Evolutionary conservation across 2,113 vertebrate species (phyloP).

Genomic region (Rhea americana): DNA sequence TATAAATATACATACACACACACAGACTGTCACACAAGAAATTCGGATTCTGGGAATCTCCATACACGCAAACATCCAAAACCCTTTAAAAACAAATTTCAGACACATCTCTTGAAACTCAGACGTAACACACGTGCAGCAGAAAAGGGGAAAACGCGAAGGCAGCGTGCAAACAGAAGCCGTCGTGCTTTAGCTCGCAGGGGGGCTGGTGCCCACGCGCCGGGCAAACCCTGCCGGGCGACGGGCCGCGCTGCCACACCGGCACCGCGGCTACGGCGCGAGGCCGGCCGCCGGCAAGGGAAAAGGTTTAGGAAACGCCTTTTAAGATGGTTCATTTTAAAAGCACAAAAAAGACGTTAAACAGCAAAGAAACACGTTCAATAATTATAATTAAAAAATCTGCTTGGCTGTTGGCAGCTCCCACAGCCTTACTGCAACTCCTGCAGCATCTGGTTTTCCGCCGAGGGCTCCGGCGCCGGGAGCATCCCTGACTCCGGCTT

Average conservation of each 20-base stretch:
- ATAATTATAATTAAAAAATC: no score
- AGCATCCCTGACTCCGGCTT: no score
- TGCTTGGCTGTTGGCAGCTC: background rate
- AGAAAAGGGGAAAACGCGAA: no score
- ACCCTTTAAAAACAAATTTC: no score
- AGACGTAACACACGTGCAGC: no score
- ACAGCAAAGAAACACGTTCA: background rate
- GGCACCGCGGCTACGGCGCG: background rate
- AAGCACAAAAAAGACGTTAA: constrained; percentile 25
- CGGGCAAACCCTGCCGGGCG: rapidly evolving
- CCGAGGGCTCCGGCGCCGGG: background rate
- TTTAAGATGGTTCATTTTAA: background rate
- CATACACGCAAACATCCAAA: background rate
- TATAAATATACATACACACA: background rate
- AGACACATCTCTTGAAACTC: no score
- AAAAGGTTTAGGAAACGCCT: background rate
- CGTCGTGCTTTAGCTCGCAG: no score
- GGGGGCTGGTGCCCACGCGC: no score
- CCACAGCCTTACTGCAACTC: background rate
- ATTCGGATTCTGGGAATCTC: no score
- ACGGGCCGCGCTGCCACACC: rapidly evolving
- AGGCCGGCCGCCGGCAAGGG: rapidly evolving
- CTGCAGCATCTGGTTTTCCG: background rate
- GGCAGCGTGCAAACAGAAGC: no score
- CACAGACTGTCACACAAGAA: background rate